These are phyloP conservation scores for Aleiodes testaceus DNA, from an alignment of 2,888 invertebrate genomes.

Conservation along the genomic window DNA sequence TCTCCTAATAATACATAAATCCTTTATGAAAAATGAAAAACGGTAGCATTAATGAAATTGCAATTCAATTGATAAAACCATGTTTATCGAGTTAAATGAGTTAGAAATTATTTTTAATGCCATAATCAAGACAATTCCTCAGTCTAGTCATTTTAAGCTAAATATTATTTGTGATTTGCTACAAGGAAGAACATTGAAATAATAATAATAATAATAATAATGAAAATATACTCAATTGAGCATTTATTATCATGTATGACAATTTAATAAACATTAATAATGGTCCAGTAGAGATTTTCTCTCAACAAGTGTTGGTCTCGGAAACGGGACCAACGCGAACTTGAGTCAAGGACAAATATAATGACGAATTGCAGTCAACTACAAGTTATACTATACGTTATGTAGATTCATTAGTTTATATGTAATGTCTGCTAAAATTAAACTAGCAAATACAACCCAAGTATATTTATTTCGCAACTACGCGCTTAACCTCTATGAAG, in stretches of 20 bases:
- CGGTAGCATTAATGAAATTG: no score
- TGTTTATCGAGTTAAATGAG: no score
- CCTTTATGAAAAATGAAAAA: no score
- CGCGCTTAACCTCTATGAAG: conserved; percentile 70
- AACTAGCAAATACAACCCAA: neutral
- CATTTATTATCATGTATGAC: conserved; percentile 1
- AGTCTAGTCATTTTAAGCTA: no score
- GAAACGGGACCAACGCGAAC: conserved; percentile 66
- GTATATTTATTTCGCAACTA: conserved; percentile 61
- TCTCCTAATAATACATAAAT: no score
- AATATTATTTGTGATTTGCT: no score
- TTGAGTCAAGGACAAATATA: conserved; percentile 69
- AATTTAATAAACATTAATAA: neutral
- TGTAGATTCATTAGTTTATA: conserved; percentile 5
- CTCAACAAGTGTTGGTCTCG: conserved; percentile 47
- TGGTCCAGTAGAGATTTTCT: conserved; percentile 2
- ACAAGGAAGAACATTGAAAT: no score
- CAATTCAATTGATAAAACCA: no score
- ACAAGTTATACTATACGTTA: conserved; percentile 42
- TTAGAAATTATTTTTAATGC: no score
- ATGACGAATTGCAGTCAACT: conserved; percentile 67
- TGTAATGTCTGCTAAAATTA: conserved; percentile 14
- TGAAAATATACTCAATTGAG: neutral
- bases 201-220: neutral
- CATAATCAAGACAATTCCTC: no score